Evolutionary conservation across 2,113 vertebrate genomes (phyloP), one percentile per base, ranked within the genome.

Genomic region (Chitala chitala): DNA sequence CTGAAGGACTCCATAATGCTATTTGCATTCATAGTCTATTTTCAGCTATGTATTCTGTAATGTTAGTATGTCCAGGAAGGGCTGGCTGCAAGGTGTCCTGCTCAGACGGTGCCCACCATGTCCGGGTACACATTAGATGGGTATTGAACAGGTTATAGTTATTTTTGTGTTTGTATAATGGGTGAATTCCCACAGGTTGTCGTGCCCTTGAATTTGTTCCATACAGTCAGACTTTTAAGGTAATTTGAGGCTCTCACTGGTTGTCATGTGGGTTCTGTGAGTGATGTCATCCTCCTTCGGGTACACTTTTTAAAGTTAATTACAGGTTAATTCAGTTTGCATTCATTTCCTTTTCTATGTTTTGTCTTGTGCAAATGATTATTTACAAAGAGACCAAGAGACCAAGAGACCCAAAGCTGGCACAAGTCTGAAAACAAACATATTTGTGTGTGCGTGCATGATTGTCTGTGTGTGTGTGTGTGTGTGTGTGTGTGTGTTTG

Each of bases 251-350:
- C 1, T 53, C n/a, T 15, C 50, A 20, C 55, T 24, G 2, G 13
- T 9, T 12, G 24, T 0, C 26, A 7, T 40, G 8, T 40, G 40
- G 20, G n/a, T 65, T n/a, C 6, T 24, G 10, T 40, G 17, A 40
- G 36, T 22, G 4, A 44, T 46, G 3, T 24, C 63, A 44, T 38
- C 36, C n/a, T 44, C 38, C 63, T 12, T 22, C 24, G n/a, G 10
- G 17, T 44, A n/a, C 55, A 58, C 10, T 42, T 10, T 65, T n/a
- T n/a, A 4, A 44, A 46, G 36, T 24, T 66, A 66, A 42, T 66
- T 22, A 42, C 36, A 66, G 40, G 63, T 66, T 66, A 40, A 42
- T 66, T 66, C 22, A 66, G 44, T 42, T 9, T 42, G n/a, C 63
- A 44, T 33, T 36, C 24, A 36, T 42, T 46, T 26, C 1, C n/a